Conservation (phyloP, 2,797 vertebrate species). For the Avahi laniger region DNA sequence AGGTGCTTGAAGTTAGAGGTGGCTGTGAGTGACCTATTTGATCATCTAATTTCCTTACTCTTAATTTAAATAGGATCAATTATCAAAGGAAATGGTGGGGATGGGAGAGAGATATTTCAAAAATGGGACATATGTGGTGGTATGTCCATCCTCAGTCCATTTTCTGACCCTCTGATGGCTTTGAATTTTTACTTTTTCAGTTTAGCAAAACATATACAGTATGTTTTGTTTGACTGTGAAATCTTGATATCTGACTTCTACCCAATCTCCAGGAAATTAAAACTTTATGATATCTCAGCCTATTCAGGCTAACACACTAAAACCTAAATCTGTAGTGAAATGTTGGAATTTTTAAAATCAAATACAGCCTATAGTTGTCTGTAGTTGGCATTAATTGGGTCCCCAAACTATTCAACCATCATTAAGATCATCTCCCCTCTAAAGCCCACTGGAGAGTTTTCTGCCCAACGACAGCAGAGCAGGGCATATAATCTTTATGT, state of each 20-base stretch:
- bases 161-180: not conserved
- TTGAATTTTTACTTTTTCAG: conserved; percentile 58
- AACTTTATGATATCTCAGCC: conserved; percentile 57
- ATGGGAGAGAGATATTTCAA: not conserved
- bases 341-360: not conserved
- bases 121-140: conserved; percentile 23
- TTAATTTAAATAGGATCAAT: not conserved
- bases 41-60: not conserved
- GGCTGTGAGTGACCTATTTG: not conserved
- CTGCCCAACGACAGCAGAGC: not conserved
- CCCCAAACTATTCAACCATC: not conserved
- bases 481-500: not conserved
- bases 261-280: conserved; percentile 41
- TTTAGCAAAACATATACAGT: conserved; percentile 50
- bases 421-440: not conserved
- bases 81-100: conserved; percentile 40
- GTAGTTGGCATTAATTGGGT: not conserved
- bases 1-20: conserved; percentile 30
- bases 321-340: conserved; percentile 6
- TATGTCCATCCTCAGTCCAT: not conserved
- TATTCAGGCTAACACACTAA: conserved; percentile 48
- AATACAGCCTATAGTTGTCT: not conserved
- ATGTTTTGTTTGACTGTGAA: conserved; percentile 30
- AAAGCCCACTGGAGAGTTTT: not conserved
- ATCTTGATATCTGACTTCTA: conserved; percentile 43